Evolutionary conservation across 2,113 vertebrate species (phyloP).

Genomic region (Protobothrops mucrosquamatus): DNA sequence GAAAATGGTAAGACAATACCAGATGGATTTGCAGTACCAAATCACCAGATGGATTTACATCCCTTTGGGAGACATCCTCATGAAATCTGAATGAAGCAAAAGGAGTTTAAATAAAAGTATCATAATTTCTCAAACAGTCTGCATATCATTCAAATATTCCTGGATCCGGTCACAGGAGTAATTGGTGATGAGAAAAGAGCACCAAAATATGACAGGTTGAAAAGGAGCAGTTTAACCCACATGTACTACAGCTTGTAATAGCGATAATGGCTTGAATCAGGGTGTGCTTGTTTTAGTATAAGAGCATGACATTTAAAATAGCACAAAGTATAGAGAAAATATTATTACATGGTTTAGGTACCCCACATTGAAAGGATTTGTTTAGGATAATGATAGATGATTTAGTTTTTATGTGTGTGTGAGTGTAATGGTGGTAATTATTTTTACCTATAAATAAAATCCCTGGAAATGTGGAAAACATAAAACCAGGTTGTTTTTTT

Average conservation of each 20-base stretch:
- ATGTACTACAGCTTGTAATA: slow-evolving; percentile 22
- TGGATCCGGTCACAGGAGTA: slow-evolving; percentile 6
- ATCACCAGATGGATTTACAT: neutral
- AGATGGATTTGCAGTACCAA: no score
- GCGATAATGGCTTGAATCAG: slow-evolving; percentile 10
- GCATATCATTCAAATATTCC: neutral
- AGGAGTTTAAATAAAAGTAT: neutral
- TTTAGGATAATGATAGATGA: slow-evolving; percentile 4
- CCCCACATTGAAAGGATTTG: neutral
- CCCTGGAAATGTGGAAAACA: neutral
- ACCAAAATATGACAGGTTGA: slow-evolving; percentile 8
- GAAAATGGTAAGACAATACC: no score
- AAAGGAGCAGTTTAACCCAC: neutral
- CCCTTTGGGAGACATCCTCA: neutral
- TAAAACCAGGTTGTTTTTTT: slow-evolving; percentile 27
- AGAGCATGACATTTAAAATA: slow-evolving; percentile 14
- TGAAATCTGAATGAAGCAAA: neutral
- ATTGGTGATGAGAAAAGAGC: neutral
- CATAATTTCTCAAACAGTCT: neutral
- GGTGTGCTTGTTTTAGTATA: neutral
- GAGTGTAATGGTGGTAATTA: slow-evolving; percentile 50
- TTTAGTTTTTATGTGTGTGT: slow-evolving; percentile 21
- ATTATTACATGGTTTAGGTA: slow-evolving; percentile 13
- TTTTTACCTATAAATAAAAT: slow-evolving; percentile 36
- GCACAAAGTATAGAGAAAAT: neutral